Evolutionary conservation across 2,797 vertebrate species (phyloP).

Genomic region (Thunnus albacares): DNA sequence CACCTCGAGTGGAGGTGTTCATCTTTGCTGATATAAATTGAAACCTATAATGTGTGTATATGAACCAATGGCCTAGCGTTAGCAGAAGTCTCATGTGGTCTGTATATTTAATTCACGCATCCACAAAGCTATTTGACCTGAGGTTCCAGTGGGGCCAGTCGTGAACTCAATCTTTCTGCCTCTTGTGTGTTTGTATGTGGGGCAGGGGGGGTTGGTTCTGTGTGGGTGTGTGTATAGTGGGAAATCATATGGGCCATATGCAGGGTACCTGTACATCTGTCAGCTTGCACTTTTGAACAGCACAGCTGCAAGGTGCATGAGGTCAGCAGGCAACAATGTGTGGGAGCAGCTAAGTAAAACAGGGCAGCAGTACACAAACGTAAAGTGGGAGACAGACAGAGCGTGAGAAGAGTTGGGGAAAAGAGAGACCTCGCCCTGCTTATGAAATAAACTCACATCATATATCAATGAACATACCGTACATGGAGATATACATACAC

Average conservation of each 20-base stretch:
- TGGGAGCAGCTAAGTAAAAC: constrained; percentile 14
- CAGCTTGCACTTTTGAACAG: constrained; percentile 44
- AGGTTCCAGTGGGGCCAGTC: constrained; percentile 28
- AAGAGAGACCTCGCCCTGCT: constrained; percentile 22
- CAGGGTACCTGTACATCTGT: constrained; percentile 61
- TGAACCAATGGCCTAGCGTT: constrained; percentile 48
- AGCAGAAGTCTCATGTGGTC: constrained; percentile 49
- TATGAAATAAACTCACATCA: constrained; percentile 24
- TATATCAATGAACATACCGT: constrained; percentile 45
- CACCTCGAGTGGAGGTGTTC: constrained; percentile 65
- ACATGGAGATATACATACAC: not conserved
- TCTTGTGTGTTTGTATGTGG: constrained; percentile 4
- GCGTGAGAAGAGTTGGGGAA: constrained; percentile 13
- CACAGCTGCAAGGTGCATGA: constrained; percentile 45
- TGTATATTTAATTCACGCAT: constrained; percentile 60
- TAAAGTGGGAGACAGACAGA: not conserved
- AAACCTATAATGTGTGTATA: constrained; percentile 57
- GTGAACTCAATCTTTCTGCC: constrained; percentile 34
- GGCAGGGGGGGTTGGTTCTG: not conserved
- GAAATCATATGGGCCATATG: constrained; percentile 33
- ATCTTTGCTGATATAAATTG: constrained; percentile 62
- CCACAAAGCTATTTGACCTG: constrained; percentile 47
- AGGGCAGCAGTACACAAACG: constrained; percentile 17
- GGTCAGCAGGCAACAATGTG: constrained; percentile 39
- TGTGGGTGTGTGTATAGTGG: not conserved